Conservation (phyloP, 2,888 invertebrate species). For the Penaeus monodon region DNA sequence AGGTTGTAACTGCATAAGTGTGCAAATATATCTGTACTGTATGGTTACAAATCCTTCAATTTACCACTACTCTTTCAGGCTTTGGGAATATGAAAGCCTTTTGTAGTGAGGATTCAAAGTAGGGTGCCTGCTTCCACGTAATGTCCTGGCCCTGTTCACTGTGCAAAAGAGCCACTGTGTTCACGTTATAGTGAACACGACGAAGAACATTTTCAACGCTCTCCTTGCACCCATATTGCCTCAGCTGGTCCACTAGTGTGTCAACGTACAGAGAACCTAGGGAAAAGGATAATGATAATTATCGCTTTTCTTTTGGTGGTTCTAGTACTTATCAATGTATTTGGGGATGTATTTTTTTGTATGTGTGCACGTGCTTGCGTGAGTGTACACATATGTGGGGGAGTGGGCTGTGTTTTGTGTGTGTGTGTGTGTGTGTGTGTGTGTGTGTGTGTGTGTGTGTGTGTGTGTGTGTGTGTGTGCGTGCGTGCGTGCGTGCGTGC, state of each 20-base stretch:
- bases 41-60: not conserved
- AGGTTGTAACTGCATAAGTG: too few relatives aligned
- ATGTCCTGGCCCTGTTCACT: constrained; percentile 12
- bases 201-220: constrained; percentile 62
- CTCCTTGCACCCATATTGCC: constrained; percentile 34
- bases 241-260: constrained; percentile 56
- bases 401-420: too few relatives aligned
- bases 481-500: not conserved
- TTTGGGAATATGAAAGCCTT: constrained; percentile 60
- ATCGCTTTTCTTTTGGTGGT: too few relatives aligned
- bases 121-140: constrained; percentile 62
- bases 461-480: not conserved
- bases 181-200: constrained; percentile 58
- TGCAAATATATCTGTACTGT: not conserved
- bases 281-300: not conserved
- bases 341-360: too few relatives aligned
- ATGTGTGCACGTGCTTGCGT: too few relatives aligned
- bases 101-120: constrained; percentile 62
- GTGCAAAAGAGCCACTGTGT: constrained; percentile 44
- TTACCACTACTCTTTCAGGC: not conserved
- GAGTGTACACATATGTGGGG: not conserved
- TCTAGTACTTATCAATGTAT: too few relatives aligned
- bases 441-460: not conserved
- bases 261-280: constrained; percentile 63
- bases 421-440: not conserved